Evolutionary conservation across 2,797 vertebrate genomes (phyloP).

Genomic region (Sebastes minor): DNA sequence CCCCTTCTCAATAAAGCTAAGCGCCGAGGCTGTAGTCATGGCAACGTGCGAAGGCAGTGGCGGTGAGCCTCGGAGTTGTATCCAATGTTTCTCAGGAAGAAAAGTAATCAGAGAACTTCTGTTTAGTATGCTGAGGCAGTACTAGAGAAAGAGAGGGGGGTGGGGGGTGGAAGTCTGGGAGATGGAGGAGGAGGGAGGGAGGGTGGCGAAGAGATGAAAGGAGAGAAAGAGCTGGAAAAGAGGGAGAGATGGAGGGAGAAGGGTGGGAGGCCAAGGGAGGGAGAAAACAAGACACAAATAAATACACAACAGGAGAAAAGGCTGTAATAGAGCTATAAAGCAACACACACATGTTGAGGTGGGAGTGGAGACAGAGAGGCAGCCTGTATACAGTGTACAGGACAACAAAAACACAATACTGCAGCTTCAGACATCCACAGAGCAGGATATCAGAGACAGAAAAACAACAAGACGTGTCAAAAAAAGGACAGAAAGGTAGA

Average conservation of each 20-base stretch:
- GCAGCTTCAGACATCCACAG: constrained; percentile 7
- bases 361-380: constrained; percentile 13
- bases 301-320: constrained; percentile 47
- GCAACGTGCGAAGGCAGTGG: constrained; percentile 81
- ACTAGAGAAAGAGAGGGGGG: constrained; percentile 30
- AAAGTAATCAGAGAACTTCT: constrained; percentile 89
- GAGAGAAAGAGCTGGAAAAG: constrained; percentile 13
- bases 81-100: constrained; percentile 80
- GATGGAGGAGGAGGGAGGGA: constrained; percentile 39
- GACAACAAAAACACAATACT: constrained; percentile 3
- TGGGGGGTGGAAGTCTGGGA: constrained; percentile 34
- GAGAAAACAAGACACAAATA: constrained; percentile 46
- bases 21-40: constrained; percentile 85
- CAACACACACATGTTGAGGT: constrained; percentile 14
- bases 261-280: constrained; percentile 35
- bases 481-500: constrained; percentile 12
- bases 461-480: constrained; percentile 10
- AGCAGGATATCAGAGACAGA: constrained; percentile 11
- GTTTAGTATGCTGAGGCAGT: constrained; percentile 89
- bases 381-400: background rate
- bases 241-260: constrained; percentile 7
- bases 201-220: constrained; percentile 48
- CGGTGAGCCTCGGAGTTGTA: constrained; percentile 75
- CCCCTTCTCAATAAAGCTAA: constrained; percentile 69
- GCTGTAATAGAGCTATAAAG: constrained; percentile 33